These are phyloP conservation scores for Porites divaricata DNA, from an alignment of 92 coral and sea anemone genomes.

Conservation along the genomic window DNA sequence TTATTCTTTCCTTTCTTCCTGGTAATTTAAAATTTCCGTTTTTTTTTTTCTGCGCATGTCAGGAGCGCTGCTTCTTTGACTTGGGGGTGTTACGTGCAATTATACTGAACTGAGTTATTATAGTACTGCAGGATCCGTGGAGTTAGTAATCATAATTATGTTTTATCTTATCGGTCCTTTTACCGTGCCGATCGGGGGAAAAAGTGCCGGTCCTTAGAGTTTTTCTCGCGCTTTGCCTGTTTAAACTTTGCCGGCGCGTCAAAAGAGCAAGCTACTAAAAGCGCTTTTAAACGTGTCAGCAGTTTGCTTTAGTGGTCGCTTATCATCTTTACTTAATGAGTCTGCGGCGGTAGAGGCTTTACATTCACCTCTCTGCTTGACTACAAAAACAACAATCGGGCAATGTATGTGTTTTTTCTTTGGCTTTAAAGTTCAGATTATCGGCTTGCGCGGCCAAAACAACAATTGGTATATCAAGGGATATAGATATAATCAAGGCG, in stretches of 20 bases:
- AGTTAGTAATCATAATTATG: conserved; percentile 14
- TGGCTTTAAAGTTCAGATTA: neutral
- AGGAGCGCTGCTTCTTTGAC: neutral
- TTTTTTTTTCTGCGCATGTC: neutral
- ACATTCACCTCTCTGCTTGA: conserved; percentile 7
- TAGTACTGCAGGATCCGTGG: conserved; percentile 30
- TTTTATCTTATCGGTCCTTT: conserved; percentile 16
- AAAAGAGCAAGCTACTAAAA: conserved; percentile 24
- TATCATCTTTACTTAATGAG: conserved; percentile 43
- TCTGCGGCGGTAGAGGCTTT: conserved; percentile 14
- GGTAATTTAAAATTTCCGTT: neutral
- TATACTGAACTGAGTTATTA: conserved; percentile 15
- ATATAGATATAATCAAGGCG: neutral
- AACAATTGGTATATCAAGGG: neutral
- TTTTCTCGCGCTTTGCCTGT: conserved; percentile 23
- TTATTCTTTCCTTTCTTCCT: neutral
- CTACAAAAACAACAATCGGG: conserved; percentile 23
- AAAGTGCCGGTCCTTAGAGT: conserved; percentile 5
- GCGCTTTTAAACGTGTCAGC: conserved; percentile 30
- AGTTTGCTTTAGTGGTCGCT: conserved; percentile 34
- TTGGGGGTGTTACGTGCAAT: conserved; percentile 6
- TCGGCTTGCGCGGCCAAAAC: conserved; percentile 17
- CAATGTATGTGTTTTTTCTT: conserved; percentile 6
- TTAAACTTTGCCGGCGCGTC: conserved; percentile 50
- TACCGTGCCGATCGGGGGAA: conserved; percentile 33